phyloP scores from a whole-genome alignment of 1,140 invertebrate species.

The Drosophila busckii region DNA sequence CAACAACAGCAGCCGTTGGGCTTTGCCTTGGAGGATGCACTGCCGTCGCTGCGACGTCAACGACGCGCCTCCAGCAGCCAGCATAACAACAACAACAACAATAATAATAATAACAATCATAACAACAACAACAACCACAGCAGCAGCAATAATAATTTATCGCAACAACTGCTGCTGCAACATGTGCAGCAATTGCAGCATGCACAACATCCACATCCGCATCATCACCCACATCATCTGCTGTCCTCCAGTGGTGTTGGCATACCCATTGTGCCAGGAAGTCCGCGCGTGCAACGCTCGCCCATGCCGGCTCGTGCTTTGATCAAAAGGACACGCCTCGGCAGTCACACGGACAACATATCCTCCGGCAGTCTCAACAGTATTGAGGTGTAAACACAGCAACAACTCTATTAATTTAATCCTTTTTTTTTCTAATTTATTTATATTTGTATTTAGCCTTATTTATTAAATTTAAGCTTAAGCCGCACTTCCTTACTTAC shows the following conservation, averaged over 20 bases:
- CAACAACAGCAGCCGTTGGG: conserved; percentile 21
- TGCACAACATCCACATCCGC: conserved; percentile 14
- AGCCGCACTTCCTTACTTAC: too few relatives aligned
- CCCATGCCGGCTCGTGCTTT: conserved; percentile 71
- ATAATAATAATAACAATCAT: conserved; percentile 35
- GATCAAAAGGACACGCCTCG: conserved; percentile 70
- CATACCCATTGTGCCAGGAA: conserved; percentile 73
- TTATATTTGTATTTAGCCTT: too few relatives aligned
- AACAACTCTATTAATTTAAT: too few relatives aligned
- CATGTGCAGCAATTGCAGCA: conserved; percentile 1
- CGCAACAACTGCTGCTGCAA: conserved; percentile 38
- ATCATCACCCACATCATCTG: conserved; percentile 43
- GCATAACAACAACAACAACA: conserved; percentile 64
- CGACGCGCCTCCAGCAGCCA: conserved; percentile 57
- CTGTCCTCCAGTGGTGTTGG: conserved; percentile 53
- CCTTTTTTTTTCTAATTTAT: too few relatives aligned
- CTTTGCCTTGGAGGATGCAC: conserved; percentile 45
- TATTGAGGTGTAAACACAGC: conserved; percentile 68
- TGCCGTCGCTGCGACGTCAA: conserved; percentile 60
- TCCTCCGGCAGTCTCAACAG: conserved; percentile 78
- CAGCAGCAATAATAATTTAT: conserved; percentile 52
- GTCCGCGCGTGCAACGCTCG: conserved; percentile 72
- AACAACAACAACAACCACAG: conserved; percentile 37
- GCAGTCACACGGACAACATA: conserved; percentile 78
- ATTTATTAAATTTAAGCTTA: conserved; percentile 3